Base-by-base conservation (phyloP, 2,797 vertebrate genomes). In the Pterois miles region DNA sequence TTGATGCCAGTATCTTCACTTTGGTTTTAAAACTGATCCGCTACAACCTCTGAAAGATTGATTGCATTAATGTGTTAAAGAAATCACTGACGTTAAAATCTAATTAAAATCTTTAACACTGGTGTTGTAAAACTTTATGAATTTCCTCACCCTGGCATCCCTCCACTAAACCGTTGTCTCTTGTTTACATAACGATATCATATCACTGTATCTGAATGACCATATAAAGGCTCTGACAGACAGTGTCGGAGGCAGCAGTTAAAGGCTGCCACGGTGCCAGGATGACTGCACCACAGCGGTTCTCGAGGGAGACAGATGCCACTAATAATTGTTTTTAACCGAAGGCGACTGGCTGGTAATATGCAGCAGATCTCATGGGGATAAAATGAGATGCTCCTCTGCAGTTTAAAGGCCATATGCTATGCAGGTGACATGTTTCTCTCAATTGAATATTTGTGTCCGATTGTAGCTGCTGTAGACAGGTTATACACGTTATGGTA, bases 221-320 rank as follows among this genome's bases (percentile, higher is more conserved):
- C 65, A 23, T 8, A 58, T 74, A 74, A 86, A 86, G 58, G 71
- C 73, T 50, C 31, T 74, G 82, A 87, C 78, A 76, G 57, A 56
- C 66, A n/a, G 68, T 33, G 76, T 85, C 60, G 43, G 64, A 46
- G 48, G 71, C 62, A 78, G 80, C 85, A 66, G 78, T 79, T 78
- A 65, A 40, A 77, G 59, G 60, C 82, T 48, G 58, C 70, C 22
- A 72, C 71, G 7, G 57, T 67, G 56, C 80, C 63, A 74, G 59
- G 54, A 58, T 14, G 67, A 71, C 78, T 82, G 76, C 72, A 81
- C 66, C 81, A 60, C 71, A 78, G n/a, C 16, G 50, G 60, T 71
- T 88, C 76, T 80, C 68, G 27, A 65, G 76, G 84, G 76, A 80
- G 80, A 87, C 86, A 81, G 74, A 86, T 89, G 88, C 78, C 84